These are phyloP conservation scores for Falco punctatus DNA, from an alignment of 2,113 vertebrate species.

Conservation along the genomic window DNA sequence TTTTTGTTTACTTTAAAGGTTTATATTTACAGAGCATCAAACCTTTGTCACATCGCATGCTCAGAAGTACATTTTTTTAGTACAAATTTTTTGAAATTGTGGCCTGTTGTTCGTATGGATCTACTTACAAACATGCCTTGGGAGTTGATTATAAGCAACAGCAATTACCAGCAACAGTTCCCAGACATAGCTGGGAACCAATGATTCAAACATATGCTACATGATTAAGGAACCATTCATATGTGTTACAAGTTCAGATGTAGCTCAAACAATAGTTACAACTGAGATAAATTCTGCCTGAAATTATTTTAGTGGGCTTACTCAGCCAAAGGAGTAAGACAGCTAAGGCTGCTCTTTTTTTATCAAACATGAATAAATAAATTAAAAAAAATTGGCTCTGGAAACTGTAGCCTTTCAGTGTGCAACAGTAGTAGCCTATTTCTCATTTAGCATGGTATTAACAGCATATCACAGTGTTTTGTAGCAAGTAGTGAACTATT, in stretches of 20 bases:
- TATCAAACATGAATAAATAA: neutral
- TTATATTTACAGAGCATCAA: neutral
- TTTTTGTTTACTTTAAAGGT: neutral
- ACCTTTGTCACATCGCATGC: neutral
- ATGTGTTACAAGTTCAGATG: neutral
- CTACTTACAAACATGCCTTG: neutral
- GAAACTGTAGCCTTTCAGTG: neutral
- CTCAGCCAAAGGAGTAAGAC: neutral
- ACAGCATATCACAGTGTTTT: constrained; percentile 3
- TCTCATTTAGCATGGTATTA: neutral
- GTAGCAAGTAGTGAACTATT: neutral
- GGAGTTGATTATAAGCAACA: neutral
- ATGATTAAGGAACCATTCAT: neutral
- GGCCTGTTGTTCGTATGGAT: neutral
- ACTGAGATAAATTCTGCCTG: neutral
- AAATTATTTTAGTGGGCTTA: neutral
- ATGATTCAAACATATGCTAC: neutral
- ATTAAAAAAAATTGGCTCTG: neutral
- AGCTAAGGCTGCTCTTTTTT: neutral
- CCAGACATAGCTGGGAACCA: neutral
- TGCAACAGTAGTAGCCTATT: neutral
- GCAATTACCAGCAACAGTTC: neutral
- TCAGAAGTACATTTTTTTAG: neutral
- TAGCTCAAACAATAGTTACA: neutral
- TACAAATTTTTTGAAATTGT: neutral